phyloP scores from a whole-genome alignment of 2,888 invertebrate species.

The Cremastobaeus sp. region DNA sequence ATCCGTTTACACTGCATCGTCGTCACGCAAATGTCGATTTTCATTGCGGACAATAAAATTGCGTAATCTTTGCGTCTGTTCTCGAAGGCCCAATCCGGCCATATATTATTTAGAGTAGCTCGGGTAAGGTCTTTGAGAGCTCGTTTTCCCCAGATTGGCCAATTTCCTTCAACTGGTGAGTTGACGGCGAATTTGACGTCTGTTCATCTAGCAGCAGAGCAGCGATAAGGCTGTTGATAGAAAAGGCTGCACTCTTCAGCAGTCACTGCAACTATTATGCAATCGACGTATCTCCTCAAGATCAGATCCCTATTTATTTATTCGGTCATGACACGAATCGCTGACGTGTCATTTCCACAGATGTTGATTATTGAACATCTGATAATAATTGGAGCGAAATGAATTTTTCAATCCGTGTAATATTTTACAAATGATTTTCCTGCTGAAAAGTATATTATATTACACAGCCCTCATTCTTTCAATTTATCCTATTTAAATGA shows the following conservation, averaged over 20 bases:
- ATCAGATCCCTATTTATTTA: slow-evolving; percentile 71
- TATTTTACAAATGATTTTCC: too few species aligned
- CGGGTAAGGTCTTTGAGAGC: slow-evolving; percentile 2
- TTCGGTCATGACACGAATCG: slow-evolving; percentile 38
- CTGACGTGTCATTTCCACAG: slow-evolving; percentile 61
- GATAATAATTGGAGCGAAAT: slow-evolving; percentile 70
- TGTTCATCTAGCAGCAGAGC: slow-evolving; percentile 26
- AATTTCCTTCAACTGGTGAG: slow-evolving; percentile 66
- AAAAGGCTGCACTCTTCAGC: slow-evolving; percentile 42
- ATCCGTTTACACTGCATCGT: slow-evolving; percentile 51
- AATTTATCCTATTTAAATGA: too few species aligned
- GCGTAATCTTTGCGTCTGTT: slow-evolving; percentile 48
- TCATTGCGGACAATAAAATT: slow-evolving; percentile 48
- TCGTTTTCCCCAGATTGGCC: slow-evolving; percentile 63
- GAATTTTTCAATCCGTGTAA: too few species aligned
- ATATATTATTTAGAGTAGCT: too few species aligned
- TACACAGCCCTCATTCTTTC: too few species aligned
- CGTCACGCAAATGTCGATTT: slow-evolving; percentile 59
- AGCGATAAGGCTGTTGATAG: slow-evolving; percentile 24
- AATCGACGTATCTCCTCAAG: slow-evolving; percentile 59
- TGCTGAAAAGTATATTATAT: too few species aligned
- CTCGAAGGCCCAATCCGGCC: slow-evolving; percentile 59
- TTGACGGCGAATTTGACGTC: slow-evolving; percentile 57
- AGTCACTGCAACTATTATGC: slow-evolving; percentile 10
- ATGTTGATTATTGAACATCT: slow-evolving; percentile 71